Evolutionary conservation across 2,113 vertebrate species (phyloP), one percentile per base, ranked within the genome.

Genomic region (Mustela lutreola): DNA sequence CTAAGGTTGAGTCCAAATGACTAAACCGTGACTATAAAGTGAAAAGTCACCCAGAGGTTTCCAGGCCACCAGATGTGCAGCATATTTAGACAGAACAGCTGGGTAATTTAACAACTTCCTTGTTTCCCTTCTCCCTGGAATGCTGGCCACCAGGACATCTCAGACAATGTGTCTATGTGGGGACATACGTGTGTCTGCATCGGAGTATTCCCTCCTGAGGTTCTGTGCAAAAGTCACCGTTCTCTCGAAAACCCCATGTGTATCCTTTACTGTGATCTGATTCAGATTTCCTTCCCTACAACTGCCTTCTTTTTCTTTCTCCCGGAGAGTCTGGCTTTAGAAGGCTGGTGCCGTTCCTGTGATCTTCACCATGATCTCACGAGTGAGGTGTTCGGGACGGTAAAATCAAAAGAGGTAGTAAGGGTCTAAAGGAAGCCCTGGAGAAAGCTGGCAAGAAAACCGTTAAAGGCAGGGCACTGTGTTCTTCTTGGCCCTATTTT

Each of bases 41-140:
- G 82, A 81, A 84, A 88, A 86, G 82, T 79, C 96, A 56, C 86
- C 42, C 63, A 18, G 71, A 71, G 79, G 56, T 76, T 82, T 82
- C 67, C 56, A 89, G 91, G 65, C 50, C 36, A 2, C 91, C 97
- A 95, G 93, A 89, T 89, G 93, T 58, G 73, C 71, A 58, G 26
- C 58, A 4, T 31, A 81, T 86, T 95, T 67, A 89, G 82, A 85
- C 71, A 50, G 86, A 88, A 84, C 90, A 81, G 95, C 96, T 97
- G 93, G 63, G 85, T 39, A 12, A 88, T 33, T 36, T 39, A 85
- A 97, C 28, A 1, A 67, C 82, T 65, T 95, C 89, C 92, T 90
- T 92, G 45, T 50, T 65, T 82, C 42, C 75, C 22, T 7, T 2
- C 12, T 36, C 33, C 36, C 31, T 0, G 0, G 89, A 90, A 94